Percentiles rank a stretch among this genome's conserved stretches.
Conservation (phyloP, 1,140 invertebrate genomes). For the Bicyclus anynana region DNA sequence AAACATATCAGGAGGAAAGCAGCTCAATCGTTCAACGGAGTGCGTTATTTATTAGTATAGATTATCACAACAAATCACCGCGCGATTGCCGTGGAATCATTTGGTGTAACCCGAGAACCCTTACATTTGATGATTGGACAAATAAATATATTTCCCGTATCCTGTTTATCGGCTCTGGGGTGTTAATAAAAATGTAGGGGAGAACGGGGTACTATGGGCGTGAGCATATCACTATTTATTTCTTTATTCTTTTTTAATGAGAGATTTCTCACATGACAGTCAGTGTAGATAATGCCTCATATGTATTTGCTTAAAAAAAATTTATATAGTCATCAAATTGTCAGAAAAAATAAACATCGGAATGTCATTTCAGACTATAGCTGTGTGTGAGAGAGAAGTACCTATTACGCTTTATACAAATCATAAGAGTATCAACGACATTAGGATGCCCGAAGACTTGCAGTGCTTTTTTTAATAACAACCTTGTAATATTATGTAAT, state of each 20-base stretch:
- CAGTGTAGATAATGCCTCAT: too few relatives aligned
- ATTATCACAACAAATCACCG: conserved; percentile 74
- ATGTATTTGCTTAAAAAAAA: too few relatives aligned
- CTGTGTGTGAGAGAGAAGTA: too few relatives aligned
- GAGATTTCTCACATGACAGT: not conserved
- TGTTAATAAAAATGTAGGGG: conserved; percentile 76
- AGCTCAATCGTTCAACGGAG: conserved; percentile 65
- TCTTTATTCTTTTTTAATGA: not conserved
- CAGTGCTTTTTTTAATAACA: too few relatives aligned
- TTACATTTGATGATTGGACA: conserved; percentile 73
- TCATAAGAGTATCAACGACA: too few relatives aligned
- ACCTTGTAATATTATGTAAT: too few relatives aligned
- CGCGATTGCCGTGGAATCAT: conserved; percentile 62
- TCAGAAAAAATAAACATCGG: too few relatives aligned
- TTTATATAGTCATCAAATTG: too few relatives aligned
- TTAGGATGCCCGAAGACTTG: too few relatives aligned
- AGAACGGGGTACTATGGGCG: conserved; percentile 25
- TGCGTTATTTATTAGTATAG: conserved; percentile 70
- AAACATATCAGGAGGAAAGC: conserved; percentile 53
- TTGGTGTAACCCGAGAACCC: conserved; percentile 72
- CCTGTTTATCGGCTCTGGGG: conserved; percentile 69
- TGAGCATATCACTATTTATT: not conserved
- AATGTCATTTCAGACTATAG: too few relatives aligned
- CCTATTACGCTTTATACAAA: too few relatives aligned
- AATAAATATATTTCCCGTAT: conserved; percentile 76